Evolutionary conservation across 2,888 invertebrate species (phyloP).

Genomic region (Pardosa pseudoannulata): DNA sequence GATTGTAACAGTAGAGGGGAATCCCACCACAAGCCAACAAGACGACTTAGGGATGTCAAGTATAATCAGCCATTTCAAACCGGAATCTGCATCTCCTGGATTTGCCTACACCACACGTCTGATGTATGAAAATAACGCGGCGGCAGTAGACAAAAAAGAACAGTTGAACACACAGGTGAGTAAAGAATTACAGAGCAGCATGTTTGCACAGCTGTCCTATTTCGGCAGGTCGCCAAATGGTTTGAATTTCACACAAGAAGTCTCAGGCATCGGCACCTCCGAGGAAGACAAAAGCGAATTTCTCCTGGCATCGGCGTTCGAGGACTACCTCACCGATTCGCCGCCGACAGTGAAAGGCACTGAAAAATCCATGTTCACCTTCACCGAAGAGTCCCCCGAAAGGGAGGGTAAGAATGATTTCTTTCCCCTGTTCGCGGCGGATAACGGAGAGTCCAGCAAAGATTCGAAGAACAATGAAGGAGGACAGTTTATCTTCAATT

Average conservation of each 20-base stretch:
- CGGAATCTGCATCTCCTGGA: not conserved
- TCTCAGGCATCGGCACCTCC: no score
- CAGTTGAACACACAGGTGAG: no score
- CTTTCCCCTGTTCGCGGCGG: conserved; percentile 11
- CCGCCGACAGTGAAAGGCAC: not conserved
- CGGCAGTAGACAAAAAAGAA: not conserved
- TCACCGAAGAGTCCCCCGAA: not conserved
- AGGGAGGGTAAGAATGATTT: not conserved
- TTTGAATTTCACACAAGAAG: not conserved
- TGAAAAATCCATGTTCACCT: not conserved
- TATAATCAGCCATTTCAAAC: not conserved
- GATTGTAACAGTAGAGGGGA: not conserved
- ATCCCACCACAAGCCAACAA: not conserved
- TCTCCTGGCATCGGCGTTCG: not conserved
- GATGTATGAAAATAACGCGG: not conserved
- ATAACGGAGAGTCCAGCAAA: not conserved
- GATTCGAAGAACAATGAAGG: not conserved
- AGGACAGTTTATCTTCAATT: not conserved
- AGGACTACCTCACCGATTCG: not conserved
- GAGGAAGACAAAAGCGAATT: not conserved
- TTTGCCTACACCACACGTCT: not conserved
- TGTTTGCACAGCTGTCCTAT: not conserved
- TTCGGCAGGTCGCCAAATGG: not conserved
- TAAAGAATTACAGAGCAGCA: not conserved
- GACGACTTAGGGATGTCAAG: not conserved